Evolutionary conservation across 2,113 vertebrate genomes (phyloP).

Genomic region (Cyphomyrus discorhynchus): DNA sequence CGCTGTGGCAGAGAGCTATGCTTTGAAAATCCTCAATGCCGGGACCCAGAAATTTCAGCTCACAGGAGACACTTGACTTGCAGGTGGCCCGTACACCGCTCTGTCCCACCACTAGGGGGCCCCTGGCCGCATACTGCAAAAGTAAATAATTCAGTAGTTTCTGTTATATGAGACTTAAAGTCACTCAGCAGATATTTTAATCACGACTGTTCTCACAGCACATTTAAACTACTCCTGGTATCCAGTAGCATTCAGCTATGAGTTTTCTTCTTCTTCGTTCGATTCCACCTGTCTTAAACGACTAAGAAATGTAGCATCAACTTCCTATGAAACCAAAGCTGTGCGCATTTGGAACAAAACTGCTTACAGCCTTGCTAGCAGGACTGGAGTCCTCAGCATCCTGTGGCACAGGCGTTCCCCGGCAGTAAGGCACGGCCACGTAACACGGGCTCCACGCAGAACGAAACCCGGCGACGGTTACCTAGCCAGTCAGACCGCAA

Average conservation of each 20-base stretch:
- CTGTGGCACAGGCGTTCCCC: not conserved
- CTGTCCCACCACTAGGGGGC: not conserved
- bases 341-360: not conserved
- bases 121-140: not conserved
- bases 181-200: not conserved
- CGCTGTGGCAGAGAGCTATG: not conserved
- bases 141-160: not conserved
- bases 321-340: not conserved
- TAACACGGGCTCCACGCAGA: not conserved
- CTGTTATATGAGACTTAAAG: not conserved
- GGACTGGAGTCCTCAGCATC: not conserved
- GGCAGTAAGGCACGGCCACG: not conserved
- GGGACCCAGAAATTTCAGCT: not conserved
- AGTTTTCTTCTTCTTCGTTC: not conserved
- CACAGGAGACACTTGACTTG: not conserved
- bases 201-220: not conserved
- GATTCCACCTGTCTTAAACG: not conserved
- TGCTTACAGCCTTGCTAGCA: not conserved
- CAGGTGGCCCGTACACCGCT: not conserved
- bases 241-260: not conserved
- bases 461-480: slow-evolving; percentile 14
- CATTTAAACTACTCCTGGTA: not conserved
- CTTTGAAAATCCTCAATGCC: not conserved
- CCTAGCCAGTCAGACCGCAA: not conserved
- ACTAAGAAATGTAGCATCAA: not conserved